Percentiles rank a stretch among this genome's conserved stretches.
Conservation (phyloP, 2,113 vertebrate species). For the Erinaceus europaeus region DNA sequence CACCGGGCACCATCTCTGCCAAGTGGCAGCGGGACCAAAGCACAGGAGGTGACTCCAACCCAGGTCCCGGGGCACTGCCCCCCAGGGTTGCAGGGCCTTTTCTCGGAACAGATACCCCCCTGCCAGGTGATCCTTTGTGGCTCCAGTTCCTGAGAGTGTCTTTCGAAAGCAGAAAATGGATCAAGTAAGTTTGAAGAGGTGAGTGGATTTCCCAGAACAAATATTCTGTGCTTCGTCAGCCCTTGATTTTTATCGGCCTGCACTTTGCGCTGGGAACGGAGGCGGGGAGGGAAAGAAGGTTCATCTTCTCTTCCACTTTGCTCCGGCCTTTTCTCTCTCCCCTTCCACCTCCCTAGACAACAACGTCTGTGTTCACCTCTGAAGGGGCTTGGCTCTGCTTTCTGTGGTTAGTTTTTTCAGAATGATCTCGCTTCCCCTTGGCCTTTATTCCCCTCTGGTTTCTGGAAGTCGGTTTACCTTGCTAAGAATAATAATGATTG, state of each 20-base stretch:
- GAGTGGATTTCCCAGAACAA: constrained; percentile 76
- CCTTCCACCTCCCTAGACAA: background rate
- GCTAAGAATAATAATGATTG: background rate
- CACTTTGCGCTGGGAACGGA: constrained; percentile 31
- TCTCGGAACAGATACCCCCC: background rate
- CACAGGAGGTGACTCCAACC: background rate
- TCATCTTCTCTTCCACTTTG: background rate
- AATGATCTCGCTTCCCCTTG: background rate
- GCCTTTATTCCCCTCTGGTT: background rate
- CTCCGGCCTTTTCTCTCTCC: background rate
- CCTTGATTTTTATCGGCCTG: constrained; percentile 46
- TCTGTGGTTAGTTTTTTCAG: background rate
- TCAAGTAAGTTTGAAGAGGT: constrained; percentile 72
- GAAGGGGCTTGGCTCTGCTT: background rate
- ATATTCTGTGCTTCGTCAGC: constrained; percentile 73
- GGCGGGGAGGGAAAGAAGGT: background rate
- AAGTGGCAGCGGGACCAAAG: constrained; percentile 25
- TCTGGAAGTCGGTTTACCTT: background rate
- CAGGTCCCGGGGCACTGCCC: background rate
- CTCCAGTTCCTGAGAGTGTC: constrained; percentile 66
- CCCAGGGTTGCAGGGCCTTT: background rate
- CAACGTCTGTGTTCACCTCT: background rate
- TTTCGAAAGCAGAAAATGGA: constrained; percentile 75
- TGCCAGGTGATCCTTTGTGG: constrained; percentile 30
- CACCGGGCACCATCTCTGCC: background rate